A percentile compares a stretch with the other conserved stretches of the same genome.
Evolutionary conservation across 2,797 vertebrate genomes (phyloP).

Genomic region (Caiman crocodilus): DNA sequence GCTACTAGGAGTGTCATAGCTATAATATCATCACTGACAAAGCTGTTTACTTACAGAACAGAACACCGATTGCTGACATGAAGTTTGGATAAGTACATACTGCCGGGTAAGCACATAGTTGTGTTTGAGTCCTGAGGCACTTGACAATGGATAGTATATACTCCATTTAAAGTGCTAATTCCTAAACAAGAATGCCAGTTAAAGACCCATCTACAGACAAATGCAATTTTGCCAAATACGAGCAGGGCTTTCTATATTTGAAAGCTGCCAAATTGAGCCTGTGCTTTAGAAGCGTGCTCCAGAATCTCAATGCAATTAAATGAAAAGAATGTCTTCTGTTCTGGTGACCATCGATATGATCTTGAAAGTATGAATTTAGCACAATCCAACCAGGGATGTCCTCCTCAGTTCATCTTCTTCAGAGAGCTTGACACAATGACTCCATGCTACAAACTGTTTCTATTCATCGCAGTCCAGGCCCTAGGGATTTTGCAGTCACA

Average conservation of each 20-base stretch:
- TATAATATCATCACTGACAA: too few species aligned
- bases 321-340: not conserved
- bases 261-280: not conserved
- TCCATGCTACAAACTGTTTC: not conserved
- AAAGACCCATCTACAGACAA: not conserved
- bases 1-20: too few species aligned
- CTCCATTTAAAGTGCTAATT: too few species aligned
- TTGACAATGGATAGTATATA: too few species aligned
- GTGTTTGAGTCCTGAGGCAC: too few species aligned
- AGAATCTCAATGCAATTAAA: not conserved
- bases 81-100: too few species aligned
- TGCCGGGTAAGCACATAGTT: too few species aligned
- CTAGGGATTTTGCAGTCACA: not conserved
- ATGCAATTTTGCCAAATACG: not conserved
- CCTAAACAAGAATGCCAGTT: not conserved
- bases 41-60: too few species aligned
- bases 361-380: not conserved
- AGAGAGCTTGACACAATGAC: not conserved
- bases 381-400: not conserved
- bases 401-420: not conserved
- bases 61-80: too few species aligned
- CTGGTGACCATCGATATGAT: not conserved
- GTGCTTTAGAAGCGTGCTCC: not conserved
- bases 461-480: not conserved
- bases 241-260: not conserved